Evolutionary conservation across 2,888 invertebrate genomes (phyloP).

Genomic region (Drosophila mulleri): DNA sequence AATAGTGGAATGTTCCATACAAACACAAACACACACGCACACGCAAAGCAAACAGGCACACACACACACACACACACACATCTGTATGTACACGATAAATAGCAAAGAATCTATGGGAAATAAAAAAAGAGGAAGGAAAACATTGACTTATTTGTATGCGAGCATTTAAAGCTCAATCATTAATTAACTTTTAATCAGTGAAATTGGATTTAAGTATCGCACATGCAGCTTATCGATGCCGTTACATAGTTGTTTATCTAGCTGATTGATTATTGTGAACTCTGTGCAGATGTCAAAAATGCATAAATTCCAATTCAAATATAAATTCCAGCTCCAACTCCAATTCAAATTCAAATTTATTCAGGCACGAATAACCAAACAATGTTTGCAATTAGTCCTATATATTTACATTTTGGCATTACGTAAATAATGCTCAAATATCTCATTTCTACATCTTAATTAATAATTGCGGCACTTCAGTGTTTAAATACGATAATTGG

Average conservation of each 20-base stretch:
- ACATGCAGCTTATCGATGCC: constrained; percentile 42
- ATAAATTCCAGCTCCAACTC: not conserved
- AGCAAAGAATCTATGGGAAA: constrained; percentile 20
- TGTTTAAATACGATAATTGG: constrained; percentile 1
- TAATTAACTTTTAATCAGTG: constrained; percentile 66
- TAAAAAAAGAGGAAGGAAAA: not conserved
- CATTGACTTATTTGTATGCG: constrained; percentile 54
- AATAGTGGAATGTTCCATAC: constrained; percentile 52
- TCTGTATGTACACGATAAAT: constrained; percentile 25
- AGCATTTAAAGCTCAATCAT: constrained; percentile 59
- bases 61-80: not conserved
- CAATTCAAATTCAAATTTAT: constrained; percentile 9
- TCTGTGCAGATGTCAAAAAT: not conserved
- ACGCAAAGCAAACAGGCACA: not conserved
- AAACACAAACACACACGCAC: constrained; percentile 10
- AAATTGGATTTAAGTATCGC: constrained; percentile 40
- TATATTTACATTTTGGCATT: constrained; percentile 1
- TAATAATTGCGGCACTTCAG: constrained; percentile 4
- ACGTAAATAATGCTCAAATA: not conserved
- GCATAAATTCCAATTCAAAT: not conserved
- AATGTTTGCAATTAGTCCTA: not conserved
- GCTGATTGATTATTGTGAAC: not conserved
- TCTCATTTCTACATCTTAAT: constrained; percentile 9
- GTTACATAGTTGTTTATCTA: constrained; percentile 38
- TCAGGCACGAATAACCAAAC: not conserved